Percentiles rank a stretch among this genome's conserved stretches.
phyloP scores from a whole-genome alignment of 2,797 vertebrate species.

The Lindbergichthys nudifrons region DNA sequence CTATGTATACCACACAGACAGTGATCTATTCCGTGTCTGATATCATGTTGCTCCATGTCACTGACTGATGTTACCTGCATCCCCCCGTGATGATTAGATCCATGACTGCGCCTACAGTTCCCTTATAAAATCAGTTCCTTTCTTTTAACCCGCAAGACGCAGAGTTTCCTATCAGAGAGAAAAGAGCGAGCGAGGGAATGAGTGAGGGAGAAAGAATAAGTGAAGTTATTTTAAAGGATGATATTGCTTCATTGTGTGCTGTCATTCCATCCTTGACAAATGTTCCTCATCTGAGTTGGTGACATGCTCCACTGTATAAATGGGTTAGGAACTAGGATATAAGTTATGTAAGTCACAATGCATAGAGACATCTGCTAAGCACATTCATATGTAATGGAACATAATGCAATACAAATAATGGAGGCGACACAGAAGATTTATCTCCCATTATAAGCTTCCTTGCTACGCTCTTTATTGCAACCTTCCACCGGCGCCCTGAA shows the following conservation, averaged over 20 bases:
- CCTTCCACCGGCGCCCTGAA: slow-evolving; percentile 46
- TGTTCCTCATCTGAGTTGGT: slow-evolving; percentile 72
- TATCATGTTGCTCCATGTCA: slow-evolving; percentile 85
- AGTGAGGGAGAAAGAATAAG: slow-evolving; percentile 38
- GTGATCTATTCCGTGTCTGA: slow-evolving; percentile 81
- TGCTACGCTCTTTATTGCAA: slow-evolving; percentile 65
- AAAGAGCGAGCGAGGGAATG: slow-evolving; percentile 30
- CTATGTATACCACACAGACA: slow-evolving; percentile 80
- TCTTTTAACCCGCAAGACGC: slow-evolving; percentile 71
- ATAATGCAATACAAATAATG: slow-evolving; percentile 77
- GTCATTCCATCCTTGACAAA: slow-evolving; percentile 77
- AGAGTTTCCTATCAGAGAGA: slow-evolving; percentile 32
- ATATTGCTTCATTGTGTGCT: slow-evolving; percentile 70
- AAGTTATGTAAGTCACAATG: slow-evolving; percentile 75
- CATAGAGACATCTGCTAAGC: slow-evolving; percentile 73
- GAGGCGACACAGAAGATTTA: slow-evolving; percentile 65
- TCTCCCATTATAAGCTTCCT: slow-evolving; percentile 66
- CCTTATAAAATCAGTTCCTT: slow-evolving; percentile 80
- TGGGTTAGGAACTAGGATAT: slow-evolving; percentile 68
- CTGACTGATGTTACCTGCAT: slow-evolving; percentile 84
- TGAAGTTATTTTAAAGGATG: slow-evolving; percentile 74
- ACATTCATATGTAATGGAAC: slow-evolving; percentile 73
- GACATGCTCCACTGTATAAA: slow-evolving; percentile 74
- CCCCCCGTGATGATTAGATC: slow-evolving; percentile 81
- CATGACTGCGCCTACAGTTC: slow-evolving; percentile 79